phyloP scores from a whole-genome alignment of 92 coral and sea anemone genomes.

The Epizoanthus illoricatus region DNA sequence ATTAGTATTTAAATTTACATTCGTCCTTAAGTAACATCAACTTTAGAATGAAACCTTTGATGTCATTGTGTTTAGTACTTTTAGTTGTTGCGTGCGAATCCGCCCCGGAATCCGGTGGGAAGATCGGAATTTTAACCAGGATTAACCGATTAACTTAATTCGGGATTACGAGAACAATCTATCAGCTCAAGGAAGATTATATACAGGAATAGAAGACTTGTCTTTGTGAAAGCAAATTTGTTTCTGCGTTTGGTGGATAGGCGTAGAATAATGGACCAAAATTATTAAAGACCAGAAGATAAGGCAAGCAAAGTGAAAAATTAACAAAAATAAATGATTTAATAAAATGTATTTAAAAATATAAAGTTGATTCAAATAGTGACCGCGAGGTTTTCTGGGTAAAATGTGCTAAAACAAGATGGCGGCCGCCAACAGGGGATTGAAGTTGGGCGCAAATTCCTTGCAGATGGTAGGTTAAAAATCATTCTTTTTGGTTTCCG shows the following conservation, averaged over 20 bases:
- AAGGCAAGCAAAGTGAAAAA: background rate
- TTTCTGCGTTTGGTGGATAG: background rate
- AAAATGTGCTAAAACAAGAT: slow-evolving; percentile 4
- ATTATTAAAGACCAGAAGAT: too few species aligned
- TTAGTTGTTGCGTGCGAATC: slow-evolving; percentile 1
- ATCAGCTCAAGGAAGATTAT: slow-evolving; percentile 1
- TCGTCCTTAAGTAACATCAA: too few species aligned
- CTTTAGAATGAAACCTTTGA: too few species aligned
- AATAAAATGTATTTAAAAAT: too few species aligned
- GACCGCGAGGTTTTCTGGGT: background rate
- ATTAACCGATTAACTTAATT: slow-evolving; percentile 13
- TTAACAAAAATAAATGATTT: too few species aligned
- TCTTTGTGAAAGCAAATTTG: background rate
- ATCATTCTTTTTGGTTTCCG: background rate
- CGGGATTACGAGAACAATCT: background rate
- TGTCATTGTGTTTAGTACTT: background rate
- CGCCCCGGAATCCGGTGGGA: background rate
- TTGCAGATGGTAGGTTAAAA: slow-evolving; percentile 25
- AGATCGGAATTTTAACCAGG: background rate
- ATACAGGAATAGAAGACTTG: background rate
- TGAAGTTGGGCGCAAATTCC: slow-evolving; percentile 9
- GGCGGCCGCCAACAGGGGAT: slow-evolving; percentile 22
- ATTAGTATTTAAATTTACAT: too few species aligned
- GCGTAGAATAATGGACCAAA: background rate
- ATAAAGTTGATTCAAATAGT: background rate